phyloP scores from a whole-genome alignment of 2,797 vertebrate species.

The Tinamus major region DNA sequence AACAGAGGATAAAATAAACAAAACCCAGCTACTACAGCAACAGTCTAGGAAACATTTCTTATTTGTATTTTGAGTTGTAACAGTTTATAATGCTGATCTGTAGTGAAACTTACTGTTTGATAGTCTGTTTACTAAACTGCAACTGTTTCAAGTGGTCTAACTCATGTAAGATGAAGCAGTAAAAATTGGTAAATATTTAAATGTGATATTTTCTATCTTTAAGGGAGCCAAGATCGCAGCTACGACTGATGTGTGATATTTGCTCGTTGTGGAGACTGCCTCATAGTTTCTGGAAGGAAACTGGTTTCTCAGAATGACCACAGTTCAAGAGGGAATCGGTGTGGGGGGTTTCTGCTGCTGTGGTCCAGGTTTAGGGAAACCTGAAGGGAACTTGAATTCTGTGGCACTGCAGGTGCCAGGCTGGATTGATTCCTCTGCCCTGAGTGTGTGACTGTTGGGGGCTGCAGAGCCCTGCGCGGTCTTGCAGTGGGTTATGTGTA shows the following conservation, averaged over 20 bases:
- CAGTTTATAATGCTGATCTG: neutral
- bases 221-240: neutral
- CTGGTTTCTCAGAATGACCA: neutral
- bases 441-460: neutral
- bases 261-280: neutral
- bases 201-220: neutral
- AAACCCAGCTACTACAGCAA: neutral
- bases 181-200: neutral
- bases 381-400: neutral
- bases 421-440: neutral
- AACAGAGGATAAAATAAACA: neutral
- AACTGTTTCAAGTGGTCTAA: neutral
- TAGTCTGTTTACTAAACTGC: neutral
- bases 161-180: neutral
- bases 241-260: neutral
- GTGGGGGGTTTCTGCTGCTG: neutral
- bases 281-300: neutral
- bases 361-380: neutral
- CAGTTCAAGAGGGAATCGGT: neutral
- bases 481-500: neutral
- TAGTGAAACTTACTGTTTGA: neutral
- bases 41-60: neutral
- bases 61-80: constrained; percentile 22
- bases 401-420: neutral
- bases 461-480: neutral